Evolutionary conservation across 2,888 invertebrate genomes (phyloP).

Genomic region (Drosophila phalerata): DNA sequence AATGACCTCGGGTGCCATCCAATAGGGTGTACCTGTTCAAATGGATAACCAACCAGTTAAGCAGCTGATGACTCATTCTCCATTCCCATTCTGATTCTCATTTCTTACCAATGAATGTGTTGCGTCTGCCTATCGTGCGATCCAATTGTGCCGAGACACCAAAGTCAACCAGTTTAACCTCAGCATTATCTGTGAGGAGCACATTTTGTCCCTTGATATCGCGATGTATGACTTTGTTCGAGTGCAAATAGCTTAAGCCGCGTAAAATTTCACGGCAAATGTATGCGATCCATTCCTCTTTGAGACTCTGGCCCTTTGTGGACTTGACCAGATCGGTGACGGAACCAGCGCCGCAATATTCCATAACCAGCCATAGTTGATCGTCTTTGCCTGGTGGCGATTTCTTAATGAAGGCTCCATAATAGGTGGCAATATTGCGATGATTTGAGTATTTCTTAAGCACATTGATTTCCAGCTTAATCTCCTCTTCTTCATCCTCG

Average conservation of each 20-base stretch:
- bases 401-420: slow-evolving; percentile 99
- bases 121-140: slow-evolving; percentile 98
- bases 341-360: slow-evolving; percentile 99
- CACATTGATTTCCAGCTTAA: slow-evolving; percentile 99
- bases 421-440: slow-evolving; percentile 99
- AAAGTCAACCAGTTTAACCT: slow-evolving; percentile 99
- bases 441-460: slow-evolving; percentile 99
- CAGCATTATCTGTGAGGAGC: slow-evolving; percentile 99
- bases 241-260: slow-evolving; percentile 98
- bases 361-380: slow-evolving; percentile 99
- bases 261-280: slow-evolving; percentile 98
- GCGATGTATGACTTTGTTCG: slow-evolving; percentile 99
- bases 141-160: slow-evolving; percentile 99
- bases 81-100: background rate
- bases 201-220: slow-evolving; percentile 99
- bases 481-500: slow-evolving; percentile 99
- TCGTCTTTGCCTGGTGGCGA: slow-evolving; percentile 99
- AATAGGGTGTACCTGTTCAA: slow-evolving; percentile 93
- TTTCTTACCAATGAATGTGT: slow-evolving; percentile 94
- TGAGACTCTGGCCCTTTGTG: slow-evolving; percentile 98
- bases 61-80: slow-evolving; percentile 11
- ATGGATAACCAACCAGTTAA: slow-evolving; percentile 23
- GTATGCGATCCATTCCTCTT: slow-evolving; percentile 99
- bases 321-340: slow-evolving; percentile 99
- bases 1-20: slow-evolving; percentile 99